Conservation (phyloP, 2,113 vertebrate species). For the Bostrychus sinensis region DNA sequence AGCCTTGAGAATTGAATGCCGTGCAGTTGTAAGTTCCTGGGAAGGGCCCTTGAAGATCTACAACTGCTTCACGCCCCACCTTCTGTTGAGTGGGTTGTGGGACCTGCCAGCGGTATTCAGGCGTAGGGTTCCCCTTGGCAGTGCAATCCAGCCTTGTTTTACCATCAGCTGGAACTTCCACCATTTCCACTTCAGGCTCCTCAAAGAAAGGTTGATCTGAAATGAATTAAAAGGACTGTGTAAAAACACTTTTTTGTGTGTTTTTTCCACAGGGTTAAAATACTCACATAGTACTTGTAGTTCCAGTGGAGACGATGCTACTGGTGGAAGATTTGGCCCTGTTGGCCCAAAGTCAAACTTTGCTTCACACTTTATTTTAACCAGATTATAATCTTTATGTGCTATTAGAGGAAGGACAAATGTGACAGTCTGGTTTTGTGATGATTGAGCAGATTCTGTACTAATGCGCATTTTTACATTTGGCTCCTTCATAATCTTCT, state of each 20-base stretch:
- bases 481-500: accelerated
- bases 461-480: too few relatives aligned
- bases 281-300: conserved; percentile 62
- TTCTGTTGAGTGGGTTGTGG: not conserved
- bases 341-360: conserved; percentile 49
- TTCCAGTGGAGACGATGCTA: not conserved
- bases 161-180: conserved; percentile 1
- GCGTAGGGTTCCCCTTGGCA: conserved; percentile 63
- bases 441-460: accelerated
- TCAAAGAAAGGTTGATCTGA: conserved; percentile 67
- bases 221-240: not conserved
- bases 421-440: conserved; percentile 9
- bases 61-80: not conserved
- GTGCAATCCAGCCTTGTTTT: conserved; percentile 59
- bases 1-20: conserved; percentile 45
- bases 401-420: accelerated
- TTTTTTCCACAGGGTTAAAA: not conserved
- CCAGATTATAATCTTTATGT: conserved; percentile 29
- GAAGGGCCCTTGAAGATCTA: not conserved
- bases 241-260: too few relatives aligned
- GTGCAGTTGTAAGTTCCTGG: conserved; percentile 70
- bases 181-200: conserved; percentile 19
- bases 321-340: accelerated
- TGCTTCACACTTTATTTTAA: conserved; percentile 60
- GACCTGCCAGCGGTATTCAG: conserved; percentile 54